Conservation (phyloP, 2,888 invertebrate species). For the Synergus japonicus region DNA sequence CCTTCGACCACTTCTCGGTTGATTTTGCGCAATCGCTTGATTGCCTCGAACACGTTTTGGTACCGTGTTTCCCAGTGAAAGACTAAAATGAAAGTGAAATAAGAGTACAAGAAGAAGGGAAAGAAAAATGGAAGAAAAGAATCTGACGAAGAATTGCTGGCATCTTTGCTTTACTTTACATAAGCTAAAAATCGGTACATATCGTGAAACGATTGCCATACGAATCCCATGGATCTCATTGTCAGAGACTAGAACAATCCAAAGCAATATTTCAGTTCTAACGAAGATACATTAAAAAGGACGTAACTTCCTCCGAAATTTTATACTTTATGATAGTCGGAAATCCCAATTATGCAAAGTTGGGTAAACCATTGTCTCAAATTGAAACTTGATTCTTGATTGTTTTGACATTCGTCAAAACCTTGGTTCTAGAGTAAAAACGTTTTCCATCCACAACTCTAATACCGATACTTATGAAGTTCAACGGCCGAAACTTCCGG, state of each 20-base stretch:
- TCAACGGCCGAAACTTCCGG: slow-evolving; percentile 37
- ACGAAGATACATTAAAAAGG: slow-evolving; percentile 1
- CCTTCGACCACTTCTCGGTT: neutral
- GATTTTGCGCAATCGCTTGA: slow-evolving; percentile 9
- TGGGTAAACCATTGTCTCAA: slow-evolving; percentile 20
- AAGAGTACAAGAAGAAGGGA: neutral
- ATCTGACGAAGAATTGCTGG: neutral
- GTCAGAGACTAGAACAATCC: slow-evolving; percentile 4
- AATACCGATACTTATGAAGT: slow-evolving; percentile 30
- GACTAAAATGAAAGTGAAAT: neutral
- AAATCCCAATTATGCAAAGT: slow-evolving; percentile 26
- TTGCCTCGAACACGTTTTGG: neutral
- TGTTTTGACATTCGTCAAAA: slow-evolving; percentile 16
- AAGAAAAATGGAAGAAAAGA: neutral
- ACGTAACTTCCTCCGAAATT: neutral
- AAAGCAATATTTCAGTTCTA: slow-evolving; percentile 9
- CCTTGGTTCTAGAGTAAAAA: neutral
- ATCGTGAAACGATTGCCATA: neutral
- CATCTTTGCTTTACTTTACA: neutral
- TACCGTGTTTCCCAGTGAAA: neutral
- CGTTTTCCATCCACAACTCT: neutral
- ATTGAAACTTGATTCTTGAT: slow-evolving; percentile 13
- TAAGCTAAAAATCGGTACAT: neutral
- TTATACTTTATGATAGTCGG: neutral
- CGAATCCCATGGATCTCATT: neutral